Evolutionary conservation across 2,113 vertebrate genomes (phyloP).

Genomic region (Rhodinocichla rosea): DNA sequence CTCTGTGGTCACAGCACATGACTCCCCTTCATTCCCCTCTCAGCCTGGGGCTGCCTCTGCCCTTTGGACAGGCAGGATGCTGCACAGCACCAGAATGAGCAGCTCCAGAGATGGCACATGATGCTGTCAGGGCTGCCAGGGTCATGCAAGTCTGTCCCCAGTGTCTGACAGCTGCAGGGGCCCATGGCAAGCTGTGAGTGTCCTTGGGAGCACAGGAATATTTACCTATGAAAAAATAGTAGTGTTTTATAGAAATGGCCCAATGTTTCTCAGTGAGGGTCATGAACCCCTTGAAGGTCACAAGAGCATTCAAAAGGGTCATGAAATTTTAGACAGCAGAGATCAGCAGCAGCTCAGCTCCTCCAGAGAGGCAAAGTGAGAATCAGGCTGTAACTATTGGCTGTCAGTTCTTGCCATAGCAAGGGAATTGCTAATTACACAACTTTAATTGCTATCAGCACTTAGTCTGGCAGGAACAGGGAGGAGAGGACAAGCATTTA

Average conservation of each 20-base stretch:
- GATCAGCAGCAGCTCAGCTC: not conserved
- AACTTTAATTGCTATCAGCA: not conserved
- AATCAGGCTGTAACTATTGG: not conserved
- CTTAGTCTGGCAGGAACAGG: not conserved
- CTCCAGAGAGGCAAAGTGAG: not conserved
- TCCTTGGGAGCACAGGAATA: not conserved
- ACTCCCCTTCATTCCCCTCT: not conserved
- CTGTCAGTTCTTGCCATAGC: not conserved
- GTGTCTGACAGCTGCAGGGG: not conserved
- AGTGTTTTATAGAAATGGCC: not conserved
- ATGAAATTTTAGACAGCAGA: constrained; percentile 26
- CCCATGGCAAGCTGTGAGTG: not conserved
- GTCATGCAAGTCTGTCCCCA: not conserved
- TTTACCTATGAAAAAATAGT: not conserved
- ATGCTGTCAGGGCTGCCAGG: not conserved
- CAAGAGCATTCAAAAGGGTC: not conserved
- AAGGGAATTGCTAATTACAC: not conserved
- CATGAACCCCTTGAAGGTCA: not conserved
- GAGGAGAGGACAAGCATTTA: not conserved
- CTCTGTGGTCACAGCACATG: not conserved
- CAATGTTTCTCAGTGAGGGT: not conserved
- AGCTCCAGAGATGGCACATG: not conserved
- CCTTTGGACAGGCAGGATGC: not conserved
- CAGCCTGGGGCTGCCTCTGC: not conserved
- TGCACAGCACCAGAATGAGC: not conserved